Conservation (phyloP, 2,888 invertebrate genomes). For the Ligdia adustata region DNA sequence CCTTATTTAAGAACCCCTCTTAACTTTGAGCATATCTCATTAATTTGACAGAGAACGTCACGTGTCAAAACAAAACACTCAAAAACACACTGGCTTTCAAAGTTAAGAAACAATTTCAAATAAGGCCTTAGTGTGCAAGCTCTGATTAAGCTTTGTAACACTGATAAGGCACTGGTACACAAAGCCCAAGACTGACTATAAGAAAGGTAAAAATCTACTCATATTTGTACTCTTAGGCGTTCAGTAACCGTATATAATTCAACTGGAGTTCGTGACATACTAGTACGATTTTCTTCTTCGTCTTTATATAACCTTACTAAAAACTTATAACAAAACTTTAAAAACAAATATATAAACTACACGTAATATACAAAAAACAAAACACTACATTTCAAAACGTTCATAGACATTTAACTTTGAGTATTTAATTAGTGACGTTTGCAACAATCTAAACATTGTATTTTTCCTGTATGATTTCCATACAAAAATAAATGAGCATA, state of each 20-base stretch:
- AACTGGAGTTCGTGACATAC: no score
- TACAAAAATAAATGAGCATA: no score
- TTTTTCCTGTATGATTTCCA: no score
- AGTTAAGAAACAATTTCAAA: background rate
- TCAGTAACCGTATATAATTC: slow-evolving; percentile 16
- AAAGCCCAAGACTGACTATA: slow-evolving; percentile 19
- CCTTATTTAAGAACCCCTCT: no score
- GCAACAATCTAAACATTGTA: background rate
- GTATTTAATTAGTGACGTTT: slow-evolving; percentile 35
- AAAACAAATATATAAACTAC: slow-evolving; percentile 41
- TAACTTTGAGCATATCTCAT: no score
- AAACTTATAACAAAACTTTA: slow-evolving; percentile 42
- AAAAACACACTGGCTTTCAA: no score
- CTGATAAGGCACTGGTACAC: slow-evolving; percentile 37
- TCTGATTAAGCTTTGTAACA: slow-evolving; percentile 1
- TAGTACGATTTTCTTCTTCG: slow-evolving; percentile 19
- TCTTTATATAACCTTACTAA: slow-evolving; percentile 20
- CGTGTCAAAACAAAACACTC: no score
- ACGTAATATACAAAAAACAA: slow-evolving; percentile 19
- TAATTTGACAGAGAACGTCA: no score
- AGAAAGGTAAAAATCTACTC: slow-evolving; percentile 3
- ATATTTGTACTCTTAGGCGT: slow-evolving; percentile 48
- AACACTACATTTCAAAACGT: slow-evolving; percentile 18
- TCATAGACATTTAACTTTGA: slow-evolving; percentile 26
- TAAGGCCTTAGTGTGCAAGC: no score